These are phyloP conservation scores for Pammene fasciana DNA, from an alignment of 2,888 invertebrate species.

Conservation along the genomic window DNA sequence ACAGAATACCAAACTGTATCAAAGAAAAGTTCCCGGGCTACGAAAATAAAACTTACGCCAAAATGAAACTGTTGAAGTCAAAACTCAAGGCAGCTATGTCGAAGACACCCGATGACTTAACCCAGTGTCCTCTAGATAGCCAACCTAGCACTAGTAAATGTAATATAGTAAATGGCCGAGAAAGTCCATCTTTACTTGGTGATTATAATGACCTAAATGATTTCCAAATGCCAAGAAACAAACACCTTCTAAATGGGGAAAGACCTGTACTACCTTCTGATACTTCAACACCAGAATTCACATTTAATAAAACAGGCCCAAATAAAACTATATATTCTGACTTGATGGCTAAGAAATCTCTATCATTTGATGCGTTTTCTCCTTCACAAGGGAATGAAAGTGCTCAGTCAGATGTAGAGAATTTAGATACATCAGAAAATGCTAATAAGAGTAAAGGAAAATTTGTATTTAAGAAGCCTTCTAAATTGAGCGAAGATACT, in stretches of 20 bases:
- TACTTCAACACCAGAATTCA: slow-evolving; percentile 64
- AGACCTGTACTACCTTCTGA: slow-evolving; percentile 39
- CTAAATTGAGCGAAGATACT: slow-evolving; percentile 57
- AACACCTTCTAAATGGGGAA: slow-evolving; percentile 21
- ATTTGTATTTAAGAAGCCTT: slow-evolving; percentile 75
- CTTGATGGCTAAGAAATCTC: slow-evolving; percentile 58
- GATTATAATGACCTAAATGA: slow-evolving; percentile 27
- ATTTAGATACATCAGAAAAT: slow-evolving; percentile 52
- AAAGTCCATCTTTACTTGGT: slow-evolving; percentile 31
- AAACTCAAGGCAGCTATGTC: slow-evolving; percentile 80
- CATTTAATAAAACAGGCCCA: slow-evolving; percentile 51
- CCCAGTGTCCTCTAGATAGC: slow-evolving; percentile 26
- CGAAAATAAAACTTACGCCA: slow-evolving; percentile 79
- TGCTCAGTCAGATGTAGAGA: slow-evolving; percentile 53
- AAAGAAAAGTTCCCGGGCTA: slow-evolving; percentile 85
- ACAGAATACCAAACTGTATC: slow-evolving; percentile 85
- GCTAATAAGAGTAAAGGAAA: slow-evolving; percentile 66
- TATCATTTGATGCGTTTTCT: slow-evolving; percentile 63
- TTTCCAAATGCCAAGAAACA: slow-evolving; percentile 29
- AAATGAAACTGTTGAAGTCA: slow-evolving; percentile 82
- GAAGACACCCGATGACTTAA: slow-evolving; percentile 63
- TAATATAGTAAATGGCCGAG: slow-evolving; percentile 19
- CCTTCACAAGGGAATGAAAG: slow-evolving; percentile 53
- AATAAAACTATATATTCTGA: slow-evolving; percentile 63
- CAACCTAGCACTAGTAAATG: slow-evolving; percentile 32